Evolutionary conservation across 2,797 vertebrate genomes (phyloP).

Genomic region (Scomberomorus guttatus): DNA sequence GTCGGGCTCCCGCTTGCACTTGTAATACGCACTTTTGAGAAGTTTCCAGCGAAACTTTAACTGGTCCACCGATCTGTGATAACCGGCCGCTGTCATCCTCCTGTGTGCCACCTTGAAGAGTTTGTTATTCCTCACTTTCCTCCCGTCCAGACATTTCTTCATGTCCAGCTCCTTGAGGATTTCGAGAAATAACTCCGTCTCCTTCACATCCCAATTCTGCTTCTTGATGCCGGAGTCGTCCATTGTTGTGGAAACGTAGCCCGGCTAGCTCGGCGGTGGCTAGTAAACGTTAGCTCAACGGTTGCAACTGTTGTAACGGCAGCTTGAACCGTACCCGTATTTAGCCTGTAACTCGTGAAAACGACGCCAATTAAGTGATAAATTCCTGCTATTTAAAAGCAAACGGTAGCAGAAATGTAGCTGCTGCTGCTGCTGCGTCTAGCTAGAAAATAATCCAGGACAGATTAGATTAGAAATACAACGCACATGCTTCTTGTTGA

Average conservation of each 20-base stretch:
- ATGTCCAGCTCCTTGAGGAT: conserved; percentile 79
- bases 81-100: conserved; percentile 75
- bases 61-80: conserved; percentile 76
- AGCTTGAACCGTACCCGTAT: neutral
- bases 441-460: conserved; percentile 62
- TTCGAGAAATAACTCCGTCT: conserved; percentile 72
- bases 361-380: neutral
- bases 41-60: conserved; percentile 81
- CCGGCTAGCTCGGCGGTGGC: conserved; percentile 15
- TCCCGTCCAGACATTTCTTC: conserved; percentile 76
- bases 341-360: neutral
- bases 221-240: conserved; percentile 70
- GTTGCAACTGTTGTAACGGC: neutral
- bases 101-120: conserved; percentile 76
- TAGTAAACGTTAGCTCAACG: too few relatives aligned
- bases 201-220: conserved; percentile 78
- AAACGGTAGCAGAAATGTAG: neutral
- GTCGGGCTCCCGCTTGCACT: conserved; percentile 64
- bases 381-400: neutral
- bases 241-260: conserved; percentile 50
- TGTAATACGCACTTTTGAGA: conserved; percentile 78
- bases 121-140: conserved; percentile 74
- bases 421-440: neutral
- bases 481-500: conserved; percentile 66
- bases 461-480: conserved; percentile 71